These are phyloP conservation scores for Sakesphorus luctuosus DNA, from an alignment of 2,113 vertebrate species.

Conservation along the genomic window DNA sequence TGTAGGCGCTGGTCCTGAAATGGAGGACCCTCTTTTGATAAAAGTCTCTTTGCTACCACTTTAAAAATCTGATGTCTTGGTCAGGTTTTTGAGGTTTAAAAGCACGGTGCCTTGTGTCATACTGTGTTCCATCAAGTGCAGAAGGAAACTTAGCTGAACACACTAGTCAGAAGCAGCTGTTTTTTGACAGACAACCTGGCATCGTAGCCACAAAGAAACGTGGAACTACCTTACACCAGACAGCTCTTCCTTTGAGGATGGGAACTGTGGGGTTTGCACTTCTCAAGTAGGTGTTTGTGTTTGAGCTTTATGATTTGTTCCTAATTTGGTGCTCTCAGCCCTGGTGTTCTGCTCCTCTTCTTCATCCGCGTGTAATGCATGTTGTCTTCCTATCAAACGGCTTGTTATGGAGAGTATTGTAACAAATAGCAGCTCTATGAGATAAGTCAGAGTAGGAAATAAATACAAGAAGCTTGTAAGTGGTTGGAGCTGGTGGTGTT, in stretches of 20 bases:
- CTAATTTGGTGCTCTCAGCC: neutral
- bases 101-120: neutral
- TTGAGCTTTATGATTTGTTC: neutral
- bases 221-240: neutral
- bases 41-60: neutral
- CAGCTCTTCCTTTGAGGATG: neutral
- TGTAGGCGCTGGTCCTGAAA: neutral
- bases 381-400: neutral
- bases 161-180: neutral
- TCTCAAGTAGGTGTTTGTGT: neutral
- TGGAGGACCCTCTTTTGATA: neutral
- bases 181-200: neutral
- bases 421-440: neutral
- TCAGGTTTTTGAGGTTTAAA: neutral
- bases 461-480: neutral
- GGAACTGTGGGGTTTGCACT: neutral
- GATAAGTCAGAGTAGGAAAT: neutral
- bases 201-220: neutral
- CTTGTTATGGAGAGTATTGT: neutral
- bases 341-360: neutral
- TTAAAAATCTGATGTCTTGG: neutral
- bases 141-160: neutral
- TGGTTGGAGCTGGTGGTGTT: neutral
- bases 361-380: fast-evolving
- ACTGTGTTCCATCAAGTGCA: neutral